Percentiles rank a stretch among this genome's conserved stretches.
Evolutionary conservation across 1,140 invertebrate species (phyloP).

Genomic region (Samia ricini): DNA sequence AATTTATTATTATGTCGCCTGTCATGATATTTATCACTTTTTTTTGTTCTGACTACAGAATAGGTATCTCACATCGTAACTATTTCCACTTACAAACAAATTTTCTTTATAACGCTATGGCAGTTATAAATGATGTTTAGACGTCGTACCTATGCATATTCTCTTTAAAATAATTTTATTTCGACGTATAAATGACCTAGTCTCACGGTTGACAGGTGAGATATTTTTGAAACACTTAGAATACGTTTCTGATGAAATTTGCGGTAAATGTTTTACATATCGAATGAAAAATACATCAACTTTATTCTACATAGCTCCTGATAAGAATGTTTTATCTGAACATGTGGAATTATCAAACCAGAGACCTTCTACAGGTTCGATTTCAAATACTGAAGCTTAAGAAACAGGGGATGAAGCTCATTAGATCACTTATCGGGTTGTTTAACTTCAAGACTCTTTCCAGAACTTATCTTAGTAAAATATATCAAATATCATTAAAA

Average conservation of each 20-base stretch:
- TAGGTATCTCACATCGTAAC: background rate
- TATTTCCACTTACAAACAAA: background rate
- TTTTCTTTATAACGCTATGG: background rate
- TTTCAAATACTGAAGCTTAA: no score
- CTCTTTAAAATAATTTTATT: background rate
- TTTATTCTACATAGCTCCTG: no score
- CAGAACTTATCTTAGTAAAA: no score
- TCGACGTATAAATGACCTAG: background rate
- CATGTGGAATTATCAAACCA: no score
- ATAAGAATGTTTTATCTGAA: no score
- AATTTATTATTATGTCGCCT: background rate
- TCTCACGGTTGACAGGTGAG: background rate
- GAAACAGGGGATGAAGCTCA: no score
- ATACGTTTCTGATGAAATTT: background rate
- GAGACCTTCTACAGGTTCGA: no score
- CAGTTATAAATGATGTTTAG: slow-evolving; percentile 1
- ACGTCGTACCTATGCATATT: background rate
- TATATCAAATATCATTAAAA: no score
- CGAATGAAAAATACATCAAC: background rate
- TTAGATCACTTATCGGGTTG: no score
- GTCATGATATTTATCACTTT: background rate
- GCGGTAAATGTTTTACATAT: background rate
- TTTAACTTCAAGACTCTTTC: no score
- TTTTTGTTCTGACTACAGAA: background rate
- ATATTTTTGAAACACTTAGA: background rate